phyloP scores from a whole-genome alignment of 1,140 invertebrate genomes.

The Dreissena rostriformis region DNA sequence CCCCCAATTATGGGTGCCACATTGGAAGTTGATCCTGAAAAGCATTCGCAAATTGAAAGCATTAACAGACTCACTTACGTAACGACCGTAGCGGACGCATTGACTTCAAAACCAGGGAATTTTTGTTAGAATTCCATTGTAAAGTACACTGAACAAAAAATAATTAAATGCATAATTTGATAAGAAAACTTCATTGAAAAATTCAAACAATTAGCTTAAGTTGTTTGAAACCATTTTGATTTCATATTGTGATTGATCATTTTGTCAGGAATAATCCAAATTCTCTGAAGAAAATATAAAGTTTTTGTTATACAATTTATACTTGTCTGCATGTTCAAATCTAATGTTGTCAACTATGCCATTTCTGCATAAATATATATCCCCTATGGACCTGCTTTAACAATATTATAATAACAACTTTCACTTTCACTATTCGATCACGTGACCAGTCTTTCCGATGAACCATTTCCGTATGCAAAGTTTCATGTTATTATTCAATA shows the following conservation, averaged over 20 bases:
- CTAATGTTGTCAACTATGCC: neutral
- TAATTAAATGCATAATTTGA: neutral
- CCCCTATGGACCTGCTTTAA: too few relatives aligned
- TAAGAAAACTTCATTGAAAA: neutral
- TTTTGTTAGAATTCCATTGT: neutral
- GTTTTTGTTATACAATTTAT: neutral
- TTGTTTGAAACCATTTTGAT: conserved; percentile 1
- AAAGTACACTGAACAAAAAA: neutral
- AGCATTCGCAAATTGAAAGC: conserved; percentile 12
- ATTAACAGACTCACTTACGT: neutral
- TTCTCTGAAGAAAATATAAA: neutral
- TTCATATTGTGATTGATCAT: neutral
- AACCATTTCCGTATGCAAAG: too few relatives aligned
- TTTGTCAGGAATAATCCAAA: too few relatives aligned
- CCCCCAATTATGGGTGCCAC: conserved; percentile 33
- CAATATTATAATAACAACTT: too few relatives aligned
- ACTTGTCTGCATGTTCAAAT: neutral
- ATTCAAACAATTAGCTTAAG: neutral
- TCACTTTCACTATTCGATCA: too few relatives aligned
- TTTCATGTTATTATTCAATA: too few relatives aligned
- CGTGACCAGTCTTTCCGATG: too few relatives aligned
- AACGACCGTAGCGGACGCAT: neutral
- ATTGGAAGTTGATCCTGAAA: conserved; percentile 32
- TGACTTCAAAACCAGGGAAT: neutral
- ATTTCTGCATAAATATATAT: neutral